A percentile compares a stretch with the other conserved stretches of the same genome.
These are phyloP conservation scores for Drosophila acutilabella DNA, from an alignment of 2,888 invertebrate species.

Conservation along the genomic window DNA sequence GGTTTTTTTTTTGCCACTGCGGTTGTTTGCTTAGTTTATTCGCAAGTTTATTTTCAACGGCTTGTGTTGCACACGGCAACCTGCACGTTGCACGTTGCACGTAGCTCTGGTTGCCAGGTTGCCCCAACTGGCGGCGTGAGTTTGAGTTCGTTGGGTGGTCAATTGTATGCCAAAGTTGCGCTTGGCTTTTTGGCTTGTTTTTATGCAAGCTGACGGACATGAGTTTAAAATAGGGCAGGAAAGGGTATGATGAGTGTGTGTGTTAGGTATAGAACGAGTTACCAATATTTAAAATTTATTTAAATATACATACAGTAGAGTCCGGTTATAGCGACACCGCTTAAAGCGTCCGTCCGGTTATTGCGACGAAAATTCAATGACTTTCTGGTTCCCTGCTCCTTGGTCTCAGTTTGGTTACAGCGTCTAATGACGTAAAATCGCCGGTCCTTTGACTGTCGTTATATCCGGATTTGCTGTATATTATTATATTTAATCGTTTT, in stretches of 20 bases:
- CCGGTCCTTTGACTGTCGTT: too few relatives aligned
- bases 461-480: too few relatives aligned
- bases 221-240: neutral
- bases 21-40: conserved; percentile 56
- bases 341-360: too few relatives aligned
- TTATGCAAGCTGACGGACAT: conserved; percentile 49
- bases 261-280: too few relatives aligned
- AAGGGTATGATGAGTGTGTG: neutral
- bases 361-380: too few relatives aligned
- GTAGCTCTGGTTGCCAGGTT: conserved; percentile 39
- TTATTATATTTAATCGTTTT: too few relatives aligned
- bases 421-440: too few relatives aligned
- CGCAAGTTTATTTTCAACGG: conserved; percentile 60
- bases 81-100: conserved; percentile 39
- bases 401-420: too few relatives aligned
- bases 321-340: too few relatives aligned
- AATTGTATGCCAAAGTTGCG: conserved; percentile 40
- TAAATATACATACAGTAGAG: too few relatives aligned
- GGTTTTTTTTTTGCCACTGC: conserved; percentile 15
- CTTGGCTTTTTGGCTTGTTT: conserved; percentile 47
- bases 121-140: conserved; percentile 45
- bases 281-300: too few relatives aligned
- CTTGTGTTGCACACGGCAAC: conserved; percentile 52
- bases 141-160: conserved; percentile 61
- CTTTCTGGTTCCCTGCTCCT: too few relatives aligned